phyloP scores from a whole-genome alignment of 2,888 invertebrate species.

The Lydus trimaculatus region DNA sequence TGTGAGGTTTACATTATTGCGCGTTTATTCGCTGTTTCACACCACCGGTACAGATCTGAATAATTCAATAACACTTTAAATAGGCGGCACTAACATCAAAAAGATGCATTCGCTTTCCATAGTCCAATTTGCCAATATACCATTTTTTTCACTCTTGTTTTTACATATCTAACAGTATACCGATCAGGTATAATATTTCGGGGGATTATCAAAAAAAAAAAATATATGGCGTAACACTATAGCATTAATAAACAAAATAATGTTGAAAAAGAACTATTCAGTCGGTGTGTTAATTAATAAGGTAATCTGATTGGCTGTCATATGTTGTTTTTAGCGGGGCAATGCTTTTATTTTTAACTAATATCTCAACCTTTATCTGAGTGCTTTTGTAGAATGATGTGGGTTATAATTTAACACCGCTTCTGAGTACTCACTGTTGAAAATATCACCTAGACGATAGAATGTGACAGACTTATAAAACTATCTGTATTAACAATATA shows the following conservation, averaged over 20 bases:
- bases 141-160: not conserved
- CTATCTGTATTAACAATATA: not conserved
- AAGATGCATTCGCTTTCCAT: constrained; percentile 41
- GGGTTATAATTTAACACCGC: constrained; percentile 38
- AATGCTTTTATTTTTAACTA: constrained; percentile 53
- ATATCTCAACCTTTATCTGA: constrained; percentile 46
- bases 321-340: constrained; percentile 50
- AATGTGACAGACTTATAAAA: constrained; percentile 20
- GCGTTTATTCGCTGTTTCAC: constrained; percentile 56
- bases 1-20: constrained; percentile 54
- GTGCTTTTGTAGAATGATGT: constrained; percentile 36
- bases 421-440: constrained; percentile 35
- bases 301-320: constrained; percentile 50
- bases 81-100: constrained; percentile 55
- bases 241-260: constrained; percentile 17
- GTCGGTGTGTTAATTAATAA: constrained; percentile 51
- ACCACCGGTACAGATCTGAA: constrained; percentile 56
- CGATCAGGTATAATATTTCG: not conserved
- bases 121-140: not conserved
- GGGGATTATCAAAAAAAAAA: not conserved
- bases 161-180: not conserved
- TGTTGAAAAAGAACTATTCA: constrained; percentile 16
- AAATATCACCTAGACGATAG: constrained; percentile 20
- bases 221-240: not conserved
- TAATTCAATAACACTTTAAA: constrained; percentile 57